phyloP scores from a whole-genome alignment of 2,888 invertebrate species.

The Tineola bisselliella region DNA sequence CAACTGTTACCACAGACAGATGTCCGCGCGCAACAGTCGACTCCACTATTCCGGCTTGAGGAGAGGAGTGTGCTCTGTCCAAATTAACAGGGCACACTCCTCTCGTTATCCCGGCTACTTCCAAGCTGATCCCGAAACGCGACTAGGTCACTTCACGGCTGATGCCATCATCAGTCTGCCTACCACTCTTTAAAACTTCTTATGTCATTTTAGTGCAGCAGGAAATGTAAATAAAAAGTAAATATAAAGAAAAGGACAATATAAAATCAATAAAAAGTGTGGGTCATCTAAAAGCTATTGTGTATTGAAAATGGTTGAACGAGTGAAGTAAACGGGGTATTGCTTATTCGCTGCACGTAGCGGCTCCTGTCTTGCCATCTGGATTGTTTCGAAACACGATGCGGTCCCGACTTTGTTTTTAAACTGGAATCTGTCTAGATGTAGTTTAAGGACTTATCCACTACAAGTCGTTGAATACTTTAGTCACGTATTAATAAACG shows the following conservation, averaged over 20 bases:
- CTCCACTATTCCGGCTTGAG: too few relatives aligned
- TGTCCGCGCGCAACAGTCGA: too few relatives aligned
- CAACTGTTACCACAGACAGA: too few relatives aligned
- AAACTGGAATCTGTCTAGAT: conserved; percentile 35
- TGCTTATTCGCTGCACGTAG: conserved; percentile 45
- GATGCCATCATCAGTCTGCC: too few relatives aligned
- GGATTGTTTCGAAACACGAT: conserved; percentile 56
- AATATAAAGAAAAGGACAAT: background rate
- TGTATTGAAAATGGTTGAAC: background rate
- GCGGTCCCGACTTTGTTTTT: conserved; percentile 42
- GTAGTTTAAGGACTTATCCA: conserved; percentile 34
- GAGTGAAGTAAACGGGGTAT: conserved; percentile 12
- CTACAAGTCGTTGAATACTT: conserved; percentile 17
- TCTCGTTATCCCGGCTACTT: too few relatives aligned
- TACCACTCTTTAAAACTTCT: too few relatives aligned
- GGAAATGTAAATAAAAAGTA: background rate
- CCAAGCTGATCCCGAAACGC: too few relatives aligned
- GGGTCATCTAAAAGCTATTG: background rate
- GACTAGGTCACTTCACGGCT: too few relatives aligned
- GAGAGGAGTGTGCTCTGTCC: too few relatives aligned
- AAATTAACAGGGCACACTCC: too few relatives aligned
- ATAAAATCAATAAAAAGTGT: background rate
- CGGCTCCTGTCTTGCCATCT: conserved; percentile 49
- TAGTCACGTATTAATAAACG: conserved; percentile 4
- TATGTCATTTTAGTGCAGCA: too few relatives aligned